Conservation (phyloP, 2,113 vertebrate genomes). For the Heterotis niloticus region DNA sequence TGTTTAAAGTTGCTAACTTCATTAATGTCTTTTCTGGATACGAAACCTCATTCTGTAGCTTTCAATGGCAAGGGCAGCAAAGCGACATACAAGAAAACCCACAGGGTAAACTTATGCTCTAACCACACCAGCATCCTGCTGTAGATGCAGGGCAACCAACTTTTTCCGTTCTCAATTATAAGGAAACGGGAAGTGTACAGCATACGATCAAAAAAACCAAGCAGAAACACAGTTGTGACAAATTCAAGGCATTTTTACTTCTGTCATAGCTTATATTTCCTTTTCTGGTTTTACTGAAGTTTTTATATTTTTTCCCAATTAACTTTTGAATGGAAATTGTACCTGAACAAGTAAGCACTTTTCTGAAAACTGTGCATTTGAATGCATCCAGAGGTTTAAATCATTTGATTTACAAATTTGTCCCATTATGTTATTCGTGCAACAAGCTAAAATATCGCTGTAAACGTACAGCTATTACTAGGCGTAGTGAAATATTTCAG, state of each 20-base stretch:
- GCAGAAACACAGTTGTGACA: not conserved
- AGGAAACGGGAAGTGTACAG: not conserved
- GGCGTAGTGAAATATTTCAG: not conserved
- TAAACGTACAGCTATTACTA: not conserved
- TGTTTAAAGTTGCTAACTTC: too few relatives aligned
- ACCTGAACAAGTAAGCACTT: not conserved
- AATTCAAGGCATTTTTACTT: not conserved
- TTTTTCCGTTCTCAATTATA: not conserved
- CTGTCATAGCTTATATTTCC: conserved; percentile 7
- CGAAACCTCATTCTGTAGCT: too few relatives aligned
- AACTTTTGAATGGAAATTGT: not conserved
- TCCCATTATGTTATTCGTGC: not conserved
- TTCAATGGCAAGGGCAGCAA: too few relatives aligned
- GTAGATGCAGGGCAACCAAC: not conserved
- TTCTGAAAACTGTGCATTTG: not conserved
- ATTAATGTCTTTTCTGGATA: too few relatives aligned
- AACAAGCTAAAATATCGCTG: not conserved
- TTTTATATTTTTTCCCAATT: not conserved
- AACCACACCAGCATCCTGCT: conserved; percentile 4
- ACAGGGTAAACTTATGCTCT: not conserved
- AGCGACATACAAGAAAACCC: too few relatives aligned
- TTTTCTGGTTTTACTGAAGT: not conserved
- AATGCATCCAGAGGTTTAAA: not conserved
- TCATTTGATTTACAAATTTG: not conserved
- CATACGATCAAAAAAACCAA: not conserved